Percentiles rank a stretch among this genome's conserved stretches.
Evolutionary conservation across 2,113 vertebrate genomes (phyloP).

Genomic region (Phyllostomus discolor): DNA sequence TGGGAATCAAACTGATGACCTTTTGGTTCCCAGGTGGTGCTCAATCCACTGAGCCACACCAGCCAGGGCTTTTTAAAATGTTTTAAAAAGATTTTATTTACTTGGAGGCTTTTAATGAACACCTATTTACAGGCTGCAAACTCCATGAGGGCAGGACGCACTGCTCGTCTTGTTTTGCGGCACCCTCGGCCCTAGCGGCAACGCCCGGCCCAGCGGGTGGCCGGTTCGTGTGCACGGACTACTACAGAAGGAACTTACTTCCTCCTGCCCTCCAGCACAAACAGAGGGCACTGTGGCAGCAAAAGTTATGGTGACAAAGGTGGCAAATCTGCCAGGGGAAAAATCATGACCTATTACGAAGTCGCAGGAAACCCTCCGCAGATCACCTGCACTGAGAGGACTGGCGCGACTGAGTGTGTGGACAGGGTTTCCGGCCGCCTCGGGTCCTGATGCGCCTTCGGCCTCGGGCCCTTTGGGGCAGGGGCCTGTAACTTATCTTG

Average conservation of each 20-base stretch:
- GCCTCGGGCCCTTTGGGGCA: background rate
- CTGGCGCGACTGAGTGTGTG: too few relatives aligned
- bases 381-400: background rate
- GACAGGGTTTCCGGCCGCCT: background rate
- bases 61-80: too few relatives aligned
- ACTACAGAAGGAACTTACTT: background rate
- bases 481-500: background rate
- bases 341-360: background rate
- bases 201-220: background rate
- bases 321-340: background rate
- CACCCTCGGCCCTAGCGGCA: background rate
- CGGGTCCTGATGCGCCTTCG: background rate
- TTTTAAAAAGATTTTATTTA: too few relatives aligned
- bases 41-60: too few relatives aligned
- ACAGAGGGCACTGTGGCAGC: background rate
- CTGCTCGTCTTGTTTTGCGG: background rate
- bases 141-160: background rate
- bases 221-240: background rate
- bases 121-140: background rate
- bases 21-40: too few relatives aligned
- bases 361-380: background rate
- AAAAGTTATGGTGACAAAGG: background rate
- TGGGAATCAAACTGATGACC: too few relatives aligned
- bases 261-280: background rate
- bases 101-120: background rate